These are phyloP conservation scores for Loris lydekkerianus DNA, from an alignment of 2,797 vertebrate genomes.

Conservation along the genomic window DNA sequence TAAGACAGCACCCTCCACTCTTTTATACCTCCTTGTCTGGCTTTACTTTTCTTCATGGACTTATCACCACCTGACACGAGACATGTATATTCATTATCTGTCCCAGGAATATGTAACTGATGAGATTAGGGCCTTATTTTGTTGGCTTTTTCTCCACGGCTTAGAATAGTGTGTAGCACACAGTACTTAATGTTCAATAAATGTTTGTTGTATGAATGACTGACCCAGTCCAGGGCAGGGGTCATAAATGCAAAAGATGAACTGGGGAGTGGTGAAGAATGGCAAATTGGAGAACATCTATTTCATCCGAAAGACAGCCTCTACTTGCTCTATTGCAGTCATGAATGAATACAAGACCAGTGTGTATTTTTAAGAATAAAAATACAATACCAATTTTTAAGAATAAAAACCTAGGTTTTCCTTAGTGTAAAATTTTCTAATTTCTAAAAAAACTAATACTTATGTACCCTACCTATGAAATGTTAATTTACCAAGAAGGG, in stretches of 20 bases:
- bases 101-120: not conserved
- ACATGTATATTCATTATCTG: not conserved
- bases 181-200: not conserved
- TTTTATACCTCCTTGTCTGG: not conserved
- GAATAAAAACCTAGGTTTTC: not conserved
- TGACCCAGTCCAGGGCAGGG: not conserved
- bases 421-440: conserved; percentile 6
- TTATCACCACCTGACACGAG: not conserved
- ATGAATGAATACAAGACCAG: not conserved
- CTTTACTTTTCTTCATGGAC: not conserved
- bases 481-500: not conserved
- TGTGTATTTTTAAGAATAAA: conserved; percentile 29
- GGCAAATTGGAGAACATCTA: not conserved
- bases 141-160: not conserved
- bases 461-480: not conserved
- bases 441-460: not conserved
- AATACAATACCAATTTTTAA: not conserved
- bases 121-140: conserved; percentile 8
- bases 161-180: not conserved
- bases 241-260: not conserved
- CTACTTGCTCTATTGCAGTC: not conserved
- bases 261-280: not conserved
- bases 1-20: not conserved
- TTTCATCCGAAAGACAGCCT: not conserved
- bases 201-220: not conserved